Evolutionary conservation across 2,888 invertebrate genomes (phyloP), one percentile per base, ranked within the genome.

Genomic region (Nephrotoma appendiculata): DNA sequence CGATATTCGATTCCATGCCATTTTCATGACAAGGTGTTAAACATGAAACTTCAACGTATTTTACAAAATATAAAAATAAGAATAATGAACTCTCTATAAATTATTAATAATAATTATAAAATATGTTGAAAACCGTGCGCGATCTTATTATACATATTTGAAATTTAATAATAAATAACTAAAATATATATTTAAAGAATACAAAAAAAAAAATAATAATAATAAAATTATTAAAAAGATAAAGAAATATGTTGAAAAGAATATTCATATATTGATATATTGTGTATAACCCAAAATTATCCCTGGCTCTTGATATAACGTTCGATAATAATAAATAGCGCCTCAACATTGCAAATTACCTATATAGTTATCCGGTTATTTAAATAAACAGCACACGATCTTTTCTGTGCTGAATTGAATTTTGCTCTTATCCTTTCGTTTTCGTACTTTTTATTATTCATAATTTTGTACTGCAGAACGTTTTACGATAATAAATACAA

Each of bases 371-470:
- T 85, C 84, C 84, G 84, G 84, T 85, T 85, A 85, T 85, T 85
- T 85, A 85, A 85, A 85, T 85, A 85, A 85, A 85, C 43, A 85
- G 85, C 43, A 85, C 85, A 85, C 85, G 85, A 85, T 85, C 42
- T 85, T 44, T 44, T 44, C 15, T 43, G 85, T 31, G 41, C 9
- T 42, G 41, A 85, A 15, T 44, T 85, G 43, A 44, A 44, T 85
- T 85, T 85, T 85, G 9, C 11, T 2, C 41, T 85, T 85, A 7
- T 85, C 41, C 83, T 83, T 83, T 83, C 1, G 2, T 15, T 15
- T 15, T 52, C 11, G n/a, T 48, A 48, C 48, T 15, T 6, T 52
- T 52, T 52, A 52, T 52, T 52, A 52, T 52, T 52, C 6, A 19
- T 52, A 5, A 15, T 52, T 52, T 2, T 5, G n/a, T 5, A 15